These are phyloP conservation scores for Eretmochelys imbricata DNA, from an alignment of 2,113 vertebrate genomes.

Conservation along the genomic window DNA sequence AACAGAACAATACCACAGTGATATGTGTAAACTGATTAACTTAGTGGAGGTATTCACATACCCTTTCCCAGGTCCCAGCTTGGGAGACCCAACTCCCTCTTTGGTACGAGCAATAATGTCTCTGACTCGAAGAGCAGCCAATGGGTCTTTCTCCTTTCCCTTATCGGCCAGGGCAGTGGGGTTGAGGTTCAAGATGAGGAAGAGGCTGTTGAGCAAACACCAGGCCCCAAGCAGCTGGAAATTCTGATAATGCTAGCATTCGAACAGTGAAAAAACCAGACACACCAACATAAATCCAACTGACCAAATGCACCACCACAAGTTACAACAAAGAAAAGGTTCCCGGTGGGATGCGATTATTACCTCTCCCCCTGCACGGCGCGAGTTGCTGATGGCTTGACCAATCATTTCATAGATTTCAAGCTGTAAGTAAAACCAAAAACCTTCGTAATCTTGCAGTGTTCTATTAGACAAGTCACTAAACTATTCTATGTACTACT, in stretches of 20 bases:
- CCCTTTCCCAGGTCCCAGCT: constrained; percentile 97
- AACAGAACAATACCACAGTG: not conserved
- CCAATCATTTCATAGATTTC: constrained; percentile 99
- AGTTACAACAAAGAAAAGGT: not conserved
- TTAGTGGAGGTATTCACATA: constrained; percentile 59
- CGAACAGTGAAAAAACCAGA: constrained; percentile 4
- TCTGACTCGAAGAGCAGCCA: constrained; percentile 94
- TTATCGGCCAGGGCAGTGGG: constrained; percentile 96
- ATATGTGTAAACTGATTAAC: accelerated
- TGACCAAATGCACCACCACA: not conserved
- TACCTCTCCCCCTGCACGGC: constrained; percentile 96
- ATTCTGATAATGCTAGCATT: constrained; percentile 95
- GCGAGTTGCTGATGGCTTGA: constrained; percentile 94
- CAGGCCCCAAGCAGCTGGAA: constrained; percentile 98
- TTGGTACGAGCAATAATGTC: constrained; percentile 95
- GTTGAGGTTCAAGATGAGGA: constrained; percentile 97
- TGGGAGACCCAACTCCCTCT: constrained; percentile 96
- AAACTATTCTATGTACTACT: not conserved
- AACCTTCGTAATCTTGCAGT: accelerated
- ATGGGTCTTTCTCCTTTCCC: constrained; percentile 97
- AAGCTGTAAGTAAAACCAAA: constrained; percentile 82
- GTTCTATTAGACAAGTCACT: not conserved
- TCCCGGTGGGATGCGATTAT: not conserved
- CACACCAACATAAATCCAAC: constrained; percentile 6
- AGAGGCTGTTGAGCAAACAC: constrained; percentile 97